Percentiles rank a stretch among this genome's conserved stretches.
Conservation (phyloP, 2,113 vertebrate species). For the Mungos mungo region DNA sequence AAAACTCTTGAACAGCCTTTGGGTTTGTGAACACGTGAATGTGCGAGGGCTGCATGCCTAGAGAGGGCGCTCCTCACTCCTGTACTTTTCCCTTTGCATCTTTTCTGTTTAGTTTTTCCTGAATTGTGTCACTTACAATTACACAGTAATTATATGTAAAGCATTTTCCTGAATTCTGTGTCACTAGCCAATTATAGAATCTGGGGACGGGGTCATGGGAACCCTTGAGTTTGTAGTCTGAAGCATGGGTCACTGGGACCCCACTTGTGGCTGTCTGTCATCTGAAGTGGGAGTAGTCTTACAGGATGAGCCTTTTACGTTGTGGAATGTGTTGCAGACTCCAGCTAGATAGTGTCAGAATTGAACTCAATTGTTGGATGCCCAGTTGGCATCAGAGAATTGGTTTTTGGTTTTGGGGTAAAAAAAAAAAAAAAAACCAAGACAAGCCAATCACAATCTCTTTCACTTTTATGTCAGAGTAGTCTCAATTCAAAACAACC, state of each 20-base stretch:
- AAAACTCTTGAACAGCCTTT: background rate
- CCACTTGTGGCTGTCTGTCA: background rate
- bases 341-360: background rate
- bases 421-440: background rate
- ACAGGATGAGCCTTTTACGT: background rate
- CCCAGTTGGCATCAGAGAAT: background rate
- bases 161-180: background rate
- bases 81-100: background rate
- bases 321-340: background rate
- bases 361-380: background rate
- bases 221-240: background rate
- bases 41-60: background rate
- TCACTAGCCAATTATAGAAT: background rate
- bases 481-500: background rate
- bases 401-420: background rate
- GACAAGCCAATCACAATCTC: background rate
- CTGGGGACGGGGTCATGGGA: background rate
- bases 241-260: background rate
- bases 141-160: background rate
- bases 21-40: background rate
- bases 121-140: background rate
- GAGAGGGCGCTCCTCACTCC: background rate
- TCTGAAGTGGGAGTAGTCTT: background rate
- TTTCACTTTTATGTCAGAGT: background rate
- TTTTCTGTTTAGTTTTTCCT: background rate